These are phyloP conservation scores for Tinea semifulvella DNA, from an alignment of 2,888 invertebrate species.

Conservation along the genomic window DNA sequence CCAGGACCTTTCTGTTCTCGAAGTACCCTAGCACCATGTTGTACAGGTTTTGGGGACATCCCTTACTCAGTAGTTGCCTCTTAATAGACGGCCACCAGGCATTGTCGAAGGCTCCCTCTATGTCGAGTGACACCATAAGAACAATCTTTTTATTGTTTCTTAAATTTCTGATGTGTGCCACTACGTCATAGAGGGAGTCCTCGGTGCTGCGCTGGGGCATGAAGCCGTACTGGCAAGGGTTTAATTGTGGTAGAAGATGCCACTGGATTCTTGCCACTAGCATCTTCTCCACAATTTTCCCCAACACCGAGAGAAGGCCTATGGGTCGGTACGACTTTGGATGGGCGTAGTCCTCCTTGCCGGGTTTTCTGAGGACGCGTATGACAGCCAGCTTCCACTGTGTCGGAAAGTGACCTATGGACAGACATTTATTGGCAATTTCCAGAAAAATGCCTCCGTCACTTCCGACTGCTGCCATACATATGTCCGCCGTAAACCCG, in stretches of 20 bases:
- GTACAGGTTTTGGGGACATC: background rate
- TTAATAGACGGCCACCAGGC: slow-evolving; percentile 9
- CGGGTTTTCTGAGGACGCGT: no score
- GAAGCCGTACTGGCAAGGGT: slow-evolving; percentile 13
- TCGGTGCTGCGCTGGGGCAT: slow-evolving; percentile 14
- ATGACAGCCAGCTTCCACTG: no score
- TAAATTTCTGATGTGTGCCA: background rate
- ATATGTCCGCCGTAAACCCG: slow-evolving; percentile 17
- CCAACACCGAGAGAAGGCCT: no score
- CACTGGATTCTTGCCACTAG: slow-evolving; percentile 1
- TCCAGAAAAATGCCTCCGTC: background rate
- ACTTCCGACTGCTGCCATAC: background rate
- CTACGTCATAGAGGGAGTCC: slow-evolving; percentile 12
- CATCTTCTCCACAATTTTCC: no score
- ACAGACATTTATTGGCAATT: slow-evolving; percentile 13
- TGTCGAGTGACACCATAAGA: slow-evolving; percentile 14
- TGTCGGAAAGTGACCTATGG: no score
- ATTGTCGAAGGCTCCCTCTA: slow-evolving; percentile 9
- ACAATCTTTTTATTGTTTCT: background rate
- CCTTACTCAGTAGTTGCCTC: background rate
- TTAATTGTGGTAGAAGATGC: slow-evolving; percentile 4
- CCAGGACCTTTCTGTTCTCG: slow-evolving; percentile 5
- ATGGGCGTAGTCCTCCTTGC: no score
- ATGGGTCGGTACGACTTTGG: no score
- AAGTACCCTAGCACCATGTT: slow-evolving; percentile 17